Evolutionary conservation across 2,797 vertebrate genomes (phyloP).

Genomic region (Parambassis ranga): DNA sequence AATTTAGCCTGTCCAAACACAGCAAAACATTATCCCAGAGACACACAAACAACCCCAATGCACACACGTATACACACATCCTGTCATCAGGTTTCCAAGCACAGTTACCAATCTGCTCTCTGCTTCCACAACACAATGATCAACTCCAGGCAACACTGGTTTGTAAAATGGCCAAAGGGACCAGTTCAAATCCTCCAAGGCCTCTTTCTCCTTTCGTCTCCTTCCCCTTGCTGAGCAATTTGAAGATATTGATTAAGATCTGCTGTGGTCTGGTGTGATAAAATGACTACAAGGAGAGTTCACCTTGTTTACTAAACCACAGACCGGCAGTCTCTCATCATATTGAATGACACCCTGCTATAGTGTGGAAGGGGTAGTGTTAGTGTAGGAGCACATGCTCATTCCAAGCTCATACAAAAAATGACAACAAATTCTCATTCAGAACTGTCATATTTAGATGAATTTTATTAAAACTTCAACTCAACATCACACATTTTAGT

Average conservation of each 20-base stretch:
- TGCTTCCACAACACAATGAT: constrained; percentile 10
- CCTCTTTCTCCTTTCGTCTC: neutral
- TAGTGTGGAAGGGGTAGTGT: neutral
- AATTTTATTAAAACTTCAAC: no score
- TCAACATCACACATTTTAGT: no score
- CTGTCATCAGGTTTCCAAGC: constrained; percentile 3
- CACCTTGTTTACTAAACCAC: constrained; percentile 43
- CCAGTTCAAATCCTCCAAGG: constrained; percentile 8
- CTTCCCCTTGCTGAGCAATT: constrained; percentile 8
- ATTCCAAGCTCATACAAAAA: neutral
- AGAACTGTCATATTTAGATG: no score
- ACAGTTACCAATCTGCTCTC: constrained; percentile 2
- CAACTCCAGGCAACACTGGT: constrained; percentile 5
- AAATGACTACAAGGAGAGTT: constrained; percentile 36
- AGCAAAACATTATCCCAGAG: constrained; percentile 25
- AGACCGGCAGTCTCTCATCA: constrained; percentile 18
- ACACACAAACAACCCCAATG: constrained; percentile 13
- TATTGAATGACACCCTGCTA: constrained; percentile 3
- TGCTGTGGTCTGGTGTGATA: constrained; percentile 23
- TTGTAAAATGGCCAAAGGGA: constrained; percentile 32
- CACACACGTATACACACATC: constrained; percentile 6
- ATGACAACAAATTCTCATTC: neutral
- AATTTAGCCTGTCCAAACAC: constrained; percentile 68
- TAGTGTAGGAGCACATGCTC: neutral
- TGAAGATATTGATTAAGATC: constrained; percentile 50